Conservation (phyloP, 1,140 invertebrate species). For the Bacillus rossius region DNA sequence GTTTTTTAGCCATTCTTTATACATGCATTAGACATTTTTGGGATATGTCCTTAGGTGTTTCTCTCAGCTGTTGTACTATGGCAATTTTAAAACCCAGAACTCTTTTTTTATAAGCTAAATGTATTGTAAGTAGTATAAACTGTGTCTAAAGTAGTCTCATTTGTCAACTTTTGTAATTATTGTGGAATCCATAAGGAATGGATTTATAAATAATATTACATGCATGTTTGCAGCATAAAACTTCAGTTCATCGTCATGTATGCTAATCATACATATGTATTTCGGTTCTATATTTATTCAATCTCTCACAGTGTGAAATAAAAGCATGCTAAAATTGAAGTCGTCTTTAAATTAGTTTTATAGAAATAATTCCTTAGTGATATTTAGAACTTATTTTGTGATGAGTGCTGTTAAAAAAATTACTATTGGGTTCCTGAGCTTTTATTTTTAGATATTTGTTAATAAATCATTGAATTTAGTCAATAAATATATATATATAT, state of each 20-base stretch:
- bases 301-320: no score
- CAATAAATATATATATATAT: no score
- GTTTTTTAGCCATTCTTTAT: constrained; percentile 3
- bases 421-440: no score
- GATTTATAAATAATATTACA: not conserved
- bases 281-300: not conserved
- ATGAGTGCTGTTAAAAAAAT: no score
- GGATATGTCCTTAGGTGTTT: constrained; percentile 15
- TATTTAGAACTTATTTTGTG: no score
- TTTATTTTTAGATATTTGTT: no score
- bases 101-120: constrained; percentile 13
- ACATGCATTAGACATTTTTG: constrained; percentile 8
- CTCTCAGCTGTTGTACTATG: constrained; percentile 8
- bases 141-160: not conserved
- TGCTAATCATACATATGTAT: not conserved
- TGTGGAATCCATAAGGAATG: not conserved
- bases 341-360: no score
- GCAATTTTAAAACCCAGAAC: constrained; percentile 13
- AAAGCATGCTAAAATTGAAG: no score
- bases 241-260: not conserved
- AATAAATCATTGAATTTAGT: no score
- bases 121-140: not conserved
- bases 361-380: no score
- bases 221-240: not conserved
- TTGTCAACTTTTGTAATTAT: not conserved